These are phyloP conservation scores for Zoanthus sansibaricus DNA, from an alignment of 92 coral and sea anemone genomes.

Conservation along the genomic window DNA sequence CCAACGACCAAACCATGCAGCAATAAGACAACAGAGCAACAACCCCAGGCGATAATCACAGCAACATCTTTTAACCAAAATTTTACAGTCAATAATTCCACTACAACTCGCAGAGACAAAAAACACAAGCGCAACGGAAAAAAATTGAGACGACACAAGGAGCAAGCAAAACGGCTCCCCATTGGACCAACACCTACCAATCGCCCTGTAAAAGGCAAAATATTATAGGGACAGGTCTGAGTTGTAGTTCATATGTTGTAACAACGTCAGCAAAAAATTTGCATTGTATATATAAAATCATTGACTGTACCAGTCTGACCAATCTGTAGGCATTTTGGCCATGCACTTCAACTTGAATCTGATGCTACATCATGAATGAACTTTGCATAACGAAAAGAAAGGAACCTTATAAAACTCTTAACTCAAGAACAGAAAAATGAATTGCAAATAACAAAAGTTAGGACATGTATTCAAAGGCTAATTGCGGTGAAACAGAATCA, in stretches of 20 bases:
- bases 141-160: background rate
- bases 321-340: background rate
- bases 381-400: background rate
- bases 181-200: conserved; percentile 21
- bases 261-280: background rate
- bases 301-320: background rate
- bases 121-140: conserved; percentile 37
- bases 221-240: background rate
- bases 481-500: too few species aligned
- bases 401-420: background rate
- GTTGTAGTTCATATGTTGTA: background rate
- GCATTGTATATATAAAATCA: background rate
- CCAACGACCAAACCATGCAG: conserved; percentile 6
- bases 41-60: background rate
- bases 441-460: too few species aligned
- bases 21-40: background rate
- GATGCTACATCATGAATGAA: background rate
- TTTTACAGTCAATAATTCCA: background rate
- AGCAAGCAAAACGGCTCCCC: background rate
- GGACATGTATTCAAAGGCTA: too few species aligned
- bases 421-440: too few species aligned
- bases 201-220: conserved; percentile 28
- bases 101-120: conserved; percentile 14
- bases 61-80: background rate
- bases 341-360: background rate